Evolutionary conservation across 2,113 vertebrate genomes (phyloP).

Genomic region (Gymnobelideus leadbeateri): DNA sequence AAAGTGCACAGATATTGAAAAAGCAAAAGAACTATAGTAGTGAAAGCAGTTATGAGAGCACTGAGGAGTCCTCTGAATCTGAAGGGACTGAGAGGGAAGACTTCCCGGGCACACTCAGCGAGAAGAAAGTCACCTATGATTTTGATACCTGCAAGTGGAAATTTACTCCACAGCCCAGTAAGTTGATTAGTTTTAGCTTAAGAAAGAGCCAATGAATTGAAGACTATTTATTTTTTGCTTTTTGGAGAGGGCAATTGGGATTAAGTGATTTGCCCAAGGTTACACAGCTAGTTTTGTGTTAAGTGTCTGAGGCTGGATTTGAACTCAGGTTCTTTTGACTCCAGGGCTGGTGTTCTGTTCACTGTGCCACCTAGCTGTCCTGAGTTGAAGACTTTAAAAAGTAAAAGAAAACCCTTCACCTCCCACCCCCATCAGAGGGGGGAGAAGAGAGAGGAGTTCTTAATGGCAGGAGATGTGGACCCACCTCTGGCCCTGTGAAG

Average conservation of each 20-base stretch:
- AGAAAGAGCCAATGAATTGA: constrained; percentile 43
- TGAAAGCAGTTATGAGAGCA: constrained; percentile 89
- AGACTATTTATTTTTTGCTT: no score
- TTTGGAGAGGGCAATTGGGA: no score
- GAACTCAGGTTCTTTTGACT: no score
- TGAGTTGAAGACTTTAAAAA: no score
- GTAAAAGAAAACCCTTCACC: not conserved
- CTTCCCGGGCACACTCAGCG: constrained; percentile 84
- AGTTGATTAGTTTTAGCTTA: constrained; percentile 69
- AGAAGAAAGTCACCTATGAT: constrained; percentile 91
- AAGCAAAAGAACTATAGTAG: constrained; percentile 85
- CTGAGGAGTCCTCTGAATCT: constrained; percentile 87
- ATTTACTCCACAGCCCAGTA: constrained; percentile 92
- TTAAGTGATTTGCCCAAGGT: no score
- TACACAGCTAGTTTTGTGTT: no score
- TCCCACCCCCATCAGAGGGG: not conserved
- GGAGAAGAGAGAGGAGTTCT: not conserved
- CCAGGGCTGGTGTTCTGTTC: no score
- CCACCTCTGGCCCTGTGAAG: constrained; percentile 20
- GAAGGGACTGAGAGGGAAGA: constrained; percentile 87
- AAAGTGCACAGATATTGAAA: constrained; percentile 88
- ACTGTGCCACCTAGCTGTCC: no score
- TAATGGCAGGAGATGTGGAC: constrained; percentile 47
- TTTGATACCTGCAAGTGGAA: constrained; percentile 88
- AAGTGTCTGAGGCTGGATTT: no score